A percentile compares a stretch with the other conserved stretches of the same genome.
phyloP scores from a whole-genome alignment of 2,888 invertebrate genomes.

The Drosophila paramelanica region DNA sequence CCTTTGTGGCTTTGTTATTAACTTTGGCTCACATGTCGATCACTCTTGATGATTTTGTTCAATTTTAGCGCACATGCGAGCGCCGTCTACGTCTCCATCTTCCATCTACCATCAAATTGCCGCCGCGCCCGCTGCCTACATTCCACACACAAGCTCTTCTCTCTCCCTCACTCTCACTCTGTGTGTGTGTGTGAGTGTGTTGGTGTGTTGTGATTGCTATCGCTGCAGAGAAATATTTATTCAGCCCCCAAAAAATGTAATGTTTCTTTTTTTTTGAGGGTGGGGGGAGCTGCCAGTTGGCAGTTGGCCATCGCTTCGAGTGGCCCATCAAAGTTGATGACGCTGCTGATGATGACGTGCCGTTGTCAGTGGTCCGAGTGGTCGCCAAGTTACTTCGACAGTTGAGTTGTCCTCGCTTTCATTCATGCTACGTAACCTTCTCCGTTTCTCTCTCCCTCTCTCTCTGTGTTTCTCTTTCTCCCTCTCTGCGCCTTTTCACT shows the following conservation, averaged over 20 bases:
- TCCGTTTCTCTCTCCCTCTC: constrained; percentile 1
- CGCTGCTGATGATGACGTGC: constrained; percentile 75
- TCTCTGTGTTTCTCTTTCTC: not conserved
- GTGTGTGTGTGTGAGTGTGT: constrained; percentile 38
- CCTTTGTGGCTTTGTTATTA: constrained; percentile 76
- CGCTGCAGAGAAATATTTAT: constrained; percentile 78
- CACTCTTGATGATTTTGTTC: constrained; percentile 81
- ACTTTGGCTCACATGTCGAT: constrained; percentile 83
- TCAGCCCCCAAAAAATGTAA: constrained; percentile 78
- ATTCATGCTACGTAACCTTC: constrained; percentile 52
- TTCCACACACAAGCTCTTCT: constrained; percentile 47
- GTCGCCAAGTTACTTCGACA: constrained; percentile 38
- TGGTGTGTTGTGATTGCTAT: constrained; percentile 74
- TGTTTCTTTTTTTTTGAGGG: constrained; percentile 54
- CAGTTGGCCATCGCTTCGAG: constrained; percentile 52
- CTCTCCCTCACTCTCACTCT: constrained; percentile 13
- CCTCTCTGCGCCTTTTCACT: not conserved
- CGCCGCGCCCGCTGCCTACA: constrained; percentile 59
- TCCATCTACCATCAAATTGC: constrained; percentile 40
- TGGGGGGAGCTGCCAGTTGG: constrained; percentile 41
- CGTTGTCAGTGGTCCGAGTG: constrained; percentile 55
- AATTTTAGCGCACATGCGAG: constrained; percentile 80
- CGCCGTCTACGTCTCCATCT: constrained; percentile 74
- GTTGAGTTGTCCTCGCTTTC: constrained; percentile 74
- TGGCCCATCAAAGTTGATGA: constrained; percentile 71